phyloP scores from a whole-genome alignment of 2,797 vertebrate species.

The Scolopax bukidnonensis region DNA sequence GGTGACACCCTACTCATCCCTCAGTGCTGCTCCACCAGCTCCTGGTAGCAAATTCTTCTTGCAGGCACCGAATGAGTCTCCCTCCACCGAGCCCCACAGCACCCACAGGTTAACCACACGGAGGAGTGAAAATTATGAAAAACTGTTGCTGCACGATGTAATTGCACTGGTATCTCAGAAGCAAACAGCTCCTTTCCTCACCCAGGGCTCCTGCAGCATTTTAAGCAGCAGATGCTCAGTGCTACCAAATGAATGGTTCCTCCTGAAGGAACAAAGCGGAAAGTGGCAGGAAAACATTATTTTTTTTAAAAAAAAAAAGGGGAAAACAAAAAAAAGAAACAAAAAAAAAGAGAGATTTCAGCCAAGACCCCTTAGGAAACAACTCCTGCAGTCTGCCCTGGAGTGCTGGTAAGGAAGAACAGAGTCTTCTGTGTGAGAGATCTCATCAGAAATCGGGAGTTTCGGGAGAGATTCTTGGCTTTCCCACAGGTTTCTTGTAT shows the following conservation, averaged over 20 bases:
- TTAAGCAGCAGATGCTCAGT: neutral
- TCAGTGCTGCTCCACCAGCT: neutral
- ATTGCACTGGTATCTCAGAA: neutral
- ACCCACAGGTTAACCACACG: neutral
- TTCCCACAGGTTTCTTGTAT: slow-evolving; percentile 41
- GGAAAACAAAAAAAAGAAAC: rapidly evolving
- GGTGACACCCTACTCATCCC: rapidly evolving
- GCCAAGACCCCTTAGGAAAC: neutral
- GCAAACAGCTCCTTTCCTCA: neutral
- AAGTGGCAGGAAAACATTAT: neutral
- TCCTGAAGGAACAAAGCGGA: neutral
- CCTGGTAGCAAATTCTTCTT: neutral
- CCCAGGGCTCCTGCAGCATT: neutral
- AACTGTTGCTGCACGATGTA: neutral
- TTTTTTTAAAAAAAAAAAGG: too few relatives aligned
- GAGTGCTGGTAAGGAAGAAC: neutral
- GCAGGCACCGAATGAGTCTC: neutral
- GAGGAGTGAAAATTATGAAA: neutral
- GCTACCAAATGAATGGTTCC: neutral
- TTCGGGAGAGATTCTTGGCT: slow-evolving; percentile 13
- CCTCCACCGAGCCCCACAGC: neutral
- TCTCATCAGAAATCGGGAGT: neutral
- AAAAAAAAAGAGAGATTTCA: neutral
- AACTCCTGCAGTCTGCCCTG: neutral
- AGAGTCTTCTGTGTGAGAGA: neutral